Evolutionary conservation across 2,797 vertebrate genomes (phyloP).

Genomic region (Gallinago solitaria): DNA sequence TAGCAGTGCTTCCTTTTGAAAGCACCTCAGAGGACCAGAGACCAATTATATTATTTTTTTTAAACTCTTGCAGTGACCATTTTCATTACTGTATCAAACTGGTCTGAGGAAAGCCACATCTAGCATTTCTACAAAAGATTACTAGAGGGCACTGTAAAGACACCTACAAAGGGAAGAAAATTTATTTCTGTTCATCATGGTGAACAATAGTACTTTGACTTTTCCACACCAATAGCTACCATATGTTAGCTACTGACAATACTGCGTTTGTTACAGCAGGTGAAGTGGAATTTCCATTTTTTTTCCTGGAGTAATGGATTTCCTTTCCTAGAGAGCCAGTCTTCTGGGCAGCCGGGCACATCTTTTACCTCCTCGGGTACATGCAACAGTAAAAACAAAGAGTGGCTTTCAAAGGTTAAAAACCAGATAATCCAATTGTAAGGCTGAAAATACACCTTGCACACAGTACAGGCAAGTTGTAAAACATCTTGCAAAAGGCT

Average conservation of each 20-base stretch:
- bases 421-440: not conserved
- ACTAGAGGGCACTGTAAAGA: slow-evolving; percentile 67
- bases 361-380: not conserved
- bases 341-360: not conserved
- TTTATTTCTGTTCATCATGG: not conserved
- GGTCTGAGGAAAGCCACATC: not conserved
- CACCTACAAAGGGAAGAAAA: not conserved
- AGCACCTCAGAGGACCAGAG: not conserved
- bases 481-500: not conserved
- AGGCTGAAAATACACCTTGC: not conserved
- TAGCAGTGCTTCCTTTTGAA: not conserved
- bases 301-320: not conserved
- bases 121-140: slow-evolving; percentile 42
- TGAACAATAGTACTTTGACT: slow-evolving; percentile 50
- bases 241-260: slow-evolving; percentile 11
- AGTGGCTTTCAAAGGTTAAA: not conserved
- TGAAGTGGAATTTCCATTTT: not conserved
- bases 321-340: not conserved
- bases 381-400: not conserved
- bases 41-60: not conserved
- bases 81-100: not conserved
- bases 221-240: slow-evolving; percentile 20
- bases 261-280: not conserved
- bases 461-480: not conserved
- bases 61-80: not conserved